phyloP scores from a whole-genome alignment of 53 echinoderm and acorn worm species.

The Glandiceps talaboti region DNA sequence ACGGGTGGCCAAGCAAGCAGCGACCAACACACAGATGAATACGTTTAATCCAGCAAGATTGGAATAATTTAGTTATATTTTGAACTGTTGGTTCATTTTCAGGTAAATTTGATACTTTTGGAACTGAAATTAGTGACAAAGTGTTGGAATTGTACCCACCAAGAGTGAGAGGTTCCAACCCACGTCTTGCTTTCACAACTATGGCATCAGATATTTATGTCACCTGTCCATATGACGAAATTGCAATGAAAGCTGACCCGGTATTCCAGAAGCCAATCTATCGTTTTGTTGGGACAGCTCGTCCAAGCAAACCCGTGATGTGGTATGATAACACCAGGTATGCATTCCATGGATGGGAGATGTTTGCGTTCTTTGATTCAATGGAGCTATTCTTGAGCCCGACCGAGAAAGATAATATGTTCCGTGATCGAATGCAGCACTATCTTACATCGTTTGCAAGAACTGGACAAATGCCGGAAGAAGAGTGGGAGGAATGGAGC shows the following conservation, averaged over 20 bases:
- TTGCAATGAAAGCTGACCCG: background rate
- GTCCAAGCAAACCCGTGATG: background rate
- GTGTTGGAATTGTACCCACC: background rate
- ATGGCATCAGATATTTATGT: background rate
- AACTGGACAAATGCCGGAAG: background rate
- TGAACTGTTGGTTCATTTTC: too few species aligned
- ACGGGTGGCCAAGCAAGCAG: too few species aligned
- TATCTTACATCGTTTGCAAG: background rate
- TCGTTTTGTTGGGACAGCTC: background rate
- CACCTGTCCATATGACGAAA: background rate
- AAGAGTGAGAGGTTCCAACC: background rate
- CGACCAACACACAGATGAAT: too few species aligned
- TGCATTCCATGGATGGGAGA: background rate
- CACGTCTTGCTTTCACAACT: background rate
- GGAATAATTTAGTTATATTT: too few species aligned
- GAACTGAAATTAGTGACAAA: background rate
- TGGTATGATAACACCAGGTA: background rate
- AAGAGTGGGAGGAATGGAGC: background rate
- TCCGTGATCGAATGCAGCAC: background rate
- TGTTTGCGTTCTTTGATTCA: background rate
- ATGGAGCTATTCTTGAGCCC: background rate
- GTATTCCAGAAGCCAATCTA: background rate
- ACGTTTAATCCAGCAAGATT: too few species aligned
- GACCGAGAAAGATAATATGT: background rate
- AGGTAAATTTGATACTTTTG: background rate